Base-by-base conservation (phyloP, 1,140 invertebrate genomes). In the Drosophila parvula region DNA sequence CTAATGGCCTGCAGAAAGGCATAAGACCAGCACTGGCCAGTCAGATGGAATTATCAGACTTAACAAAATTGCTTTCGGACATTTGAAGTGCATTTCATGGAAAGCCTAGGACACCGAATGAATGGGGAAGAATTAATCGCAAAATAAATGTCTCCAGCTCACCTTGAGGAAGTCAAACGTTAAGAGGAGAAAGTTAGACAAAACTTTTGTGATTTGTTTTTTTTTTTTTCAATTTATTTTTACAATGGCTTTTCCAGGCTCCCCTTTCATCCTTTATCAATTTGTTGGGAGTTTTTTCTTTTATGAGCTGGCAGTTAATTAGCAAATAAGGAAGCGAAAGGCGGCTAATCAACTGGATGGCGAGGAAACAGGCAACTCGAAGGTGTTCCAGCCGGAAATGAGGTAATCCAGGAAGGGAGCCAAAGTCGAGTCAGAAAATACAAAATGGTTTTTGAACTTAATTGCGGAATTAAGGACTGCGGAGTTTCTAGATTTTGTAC, bases 221-320 rank as follows among this genome's bases (percentile, higher is more conserved):
- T 45, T 32, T 32, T 43, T 41, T 71, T 85, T 80, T 74, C 81
- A 78, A 80, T 84, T 84, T 80, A 74, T 80, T 84, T 84, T 84
- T 57, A 69, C 77, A 79, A 74, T 84, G 75, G 67, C 59, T 71
- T 57, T 43, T 22, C 45, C 1, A 22, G 44, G 30, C 44, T 43
- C 16, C 16, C 22, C 27, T 12, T 32, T 44, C 30, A 44, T 44
- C 27, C 45, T 48, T 70, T 38, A 53, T 60, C 57, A 45, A 62
- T 62, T 67, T 45, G 59, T 61, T 71, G 28, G 34, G 28, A 28
- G 60, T 63, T 74, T 74, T 74, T 41, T 67, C 67, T 80, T 84
- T 80, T 84, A 84, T 84, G 81, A 85, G 63, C 60, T 56, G 79
- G 65, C 73, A 80, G 77, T 85, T 84, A 85, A 84, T 84, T 84